A percentile compares a stretch with the other conserved stretches of the same genome.
Conservation (phyloP, 2,888 invertebrate species). For the Drosophila cognata region DNA sequence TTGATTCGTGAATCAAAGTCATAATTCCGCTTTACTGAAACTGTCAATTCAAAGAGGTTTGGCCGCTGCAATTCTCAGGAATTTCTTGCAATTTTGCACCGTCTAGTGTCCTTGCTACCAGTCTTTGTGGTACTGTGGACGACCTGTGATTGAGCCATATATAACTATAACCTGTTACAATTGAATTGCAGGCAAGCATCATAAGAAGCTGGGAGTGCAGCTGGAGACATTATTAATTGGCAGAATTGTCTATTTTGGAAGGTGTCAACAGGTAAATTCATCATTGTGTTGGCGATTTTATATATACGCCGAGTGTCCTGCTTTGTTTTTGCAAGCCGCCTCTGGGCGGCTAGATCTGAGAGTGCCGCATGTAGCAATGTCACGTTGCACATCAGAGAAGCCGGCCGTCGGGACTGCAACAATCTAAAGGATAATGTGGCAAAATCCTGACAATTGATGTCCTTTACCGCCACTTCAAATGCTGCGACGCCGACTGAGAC, state of each 20-base stretch:
- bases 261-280: conserved; percentile 81
- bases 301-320: conserved; percentile 31
- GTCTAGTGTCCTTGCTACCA: conserved; percentile 21
- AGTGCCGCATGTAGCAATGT: conserved; percentile 69
- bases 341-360: conserved; percentile 64
- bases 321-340: conserved; percentile 61
- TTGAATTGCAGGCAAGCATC: conserved; percentile 53
- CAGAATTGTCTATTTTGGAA: conserved; percentile 73
- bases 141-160: conserved; percentile 59
- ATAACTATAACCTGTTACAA: conserved; percentile 67
- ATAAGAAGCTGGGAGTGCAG: conserved; percentile 25
- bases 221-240: conserved; percentile 68
- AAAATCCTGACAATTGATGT: conserved; percentile 80
- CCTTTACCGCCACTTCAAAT: conserved; percentile 74
- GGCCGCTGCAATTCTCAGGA: conserved; percentile 50
- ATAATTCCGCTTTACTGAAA: conserved; percentile 56
- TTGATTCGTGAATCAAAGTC: conserved; percentile 65
- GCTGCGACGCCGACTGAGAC: conserved; percentile 37
- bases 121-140: conserved; percentile 27
- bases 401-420: conserved; percentile 53
- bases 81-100: conserved; percentile 40
- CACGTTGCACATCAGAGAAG: conserved; percentile 74
- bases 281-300: conserved; percentile 67
- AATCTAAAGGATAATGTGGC: conserved; percentile 80
- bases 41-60: conserved; percentile 34